Evolutionary conservation across 2,888 invertebrate genomes (phyloP), one percentile per base, ranked within the genome.

Genomic region (Campoplex capitator): DNA sequence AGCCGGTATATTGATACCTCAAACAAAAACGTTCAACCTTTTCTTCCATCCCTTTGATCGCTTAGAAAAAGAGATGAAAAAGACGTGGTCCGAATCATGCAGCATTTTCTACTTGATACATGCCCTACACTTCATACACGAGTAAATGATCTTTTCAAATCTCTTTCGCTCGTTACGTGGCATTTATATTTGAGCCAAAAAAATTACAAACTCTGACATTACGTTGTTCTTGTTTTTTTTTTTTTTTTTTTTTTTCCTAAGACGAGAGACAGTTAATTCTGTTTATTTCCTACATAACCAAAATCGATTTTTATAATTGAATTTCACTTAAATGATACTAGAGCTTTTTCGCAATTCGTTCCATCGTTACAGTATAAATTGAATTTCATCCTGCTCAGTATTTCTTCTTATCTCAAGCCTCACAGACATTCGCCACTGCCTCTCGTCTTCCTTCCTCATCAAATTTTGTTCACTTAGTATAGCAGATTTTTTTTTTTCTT

Each of bases 1-100:
- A 58, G 28, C 16, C 48, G 58, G 82, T 54, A 84, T 65, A 70
- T 71, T 80, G 45, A 18, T 56, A 58, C 13, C 62, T 54, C 62
- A 76, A 85, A 85, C 54, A 54, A 76, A 71, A 83, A 85, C 79
- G 83, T 83, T 75, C 83, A 83, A 75, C 77, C 74, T 38, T 74
- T 45, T 9, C 35, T 56, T 70, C 28, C n/a, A 56, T 76, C 48
- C 32, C 48, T 67, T 74, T 56, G 51, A 62, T 16, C 3, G 23
- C 11, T 9, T 23, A 45, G n/a, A 75, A 38, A 70, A 67, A 54
- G 35, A 58, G 38, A 70, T 54, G 11, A 62, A 58, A 65, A 45
- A 74, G 54, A 65, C 28, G 32, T 2, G 38, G 80, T 73, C 77
- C 58, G 67, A 83, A 32, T 42, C 9, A 16, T 32, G 65, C 54